Base-by-base conservation (phyloP, 2,888 invertebrate genomes). In the Latrodectus elegans region DNA sequence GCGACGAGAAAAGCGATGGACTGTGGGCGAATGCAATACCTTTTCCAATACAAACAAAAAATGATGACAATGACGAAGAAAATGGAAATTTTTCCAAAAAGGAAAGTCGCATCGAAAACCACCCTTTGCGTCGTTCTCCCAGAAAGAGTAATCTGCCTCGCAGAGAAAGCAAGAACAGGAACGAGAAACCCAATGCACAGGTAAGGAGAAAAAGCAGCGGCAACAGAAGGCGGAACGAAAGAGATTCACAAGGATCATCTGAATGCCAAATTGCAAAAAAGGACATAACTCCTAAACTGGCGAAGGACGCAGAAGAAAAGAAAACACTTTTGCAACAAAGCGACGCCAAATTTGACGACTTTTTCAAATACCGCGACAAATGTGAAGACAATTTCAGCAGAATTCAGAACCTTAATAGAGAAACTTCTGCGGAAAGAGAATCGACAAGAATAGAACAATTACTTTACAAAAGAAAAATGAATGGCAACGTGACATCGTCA, bases 331-430 rank as follows among this genome's bases (percentile, higher is more conserved):
- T 26, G 17, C 67, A 68, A 26, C 60, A 75, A 64, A 49, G 17
- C 17, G 75, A 75, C n/a, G 49, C 12, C 11, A 60, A 75, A 26
- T 75, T 76, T 4, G 84, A 85, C 51, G 79, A 79, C n/a, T 73
- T 78, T 49, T 53, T 70, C 55, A 75, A 79, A 22, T 77, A 78
- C 55, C 15, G 73, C 3, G 67, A 78, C 49, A 84, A 84, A 17
- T 78, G 84, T 55, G 84, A 85, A 49, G 84, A 79, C 74, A 85
- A 85, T 52, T 74, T 85, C 70, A 78, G 78, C 22, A 71, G 77
- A 26, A 84, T 78, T 12, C 72, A 72, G 55, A 83, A 83, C 53
- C 15, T 84, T 15, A 84, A 84, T 17, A 60, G 84, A 0, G 83
- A 76, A 38, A 76, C 70, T 14, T 76, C 83, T n/a, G 76, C 70